Evolutionary conservation across 2,797 vertebrate genomes (phyloP).

Genomic region (Bradypus variegatus): DNA sequence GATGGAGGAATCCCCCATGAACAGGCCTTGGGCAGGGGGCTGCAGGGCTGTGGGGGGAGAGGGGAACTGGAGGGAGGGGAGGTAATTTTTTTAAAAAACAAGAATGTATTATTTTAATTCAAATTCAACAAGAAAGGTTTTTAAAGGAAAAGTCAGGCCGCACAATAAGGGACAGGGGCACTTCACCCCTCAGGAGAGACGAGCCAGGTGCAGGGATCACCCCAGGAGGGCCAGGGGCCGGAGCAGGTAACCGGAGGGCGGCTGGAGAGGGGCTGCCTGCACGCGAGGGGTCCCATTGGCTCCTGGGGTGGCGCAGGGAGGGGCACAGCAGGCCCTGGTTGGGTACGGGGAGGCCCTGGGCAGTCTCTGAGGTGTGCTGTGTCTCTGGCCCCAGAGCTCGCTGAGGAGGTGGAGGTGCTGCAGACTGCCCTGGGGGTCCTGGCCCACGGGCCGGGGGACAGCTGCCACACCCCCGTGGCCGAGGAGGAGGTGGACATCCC

Average conservation of each 20-base stretch:
- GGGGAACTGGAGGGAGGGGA: not conserved
- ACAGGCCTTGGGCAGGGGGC: no score
- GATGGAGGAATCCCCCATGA: no score
- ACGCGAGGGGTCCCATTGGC: no score
- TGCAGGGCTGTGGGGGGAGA: no score
- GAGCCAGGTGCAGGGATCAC: not conserved
- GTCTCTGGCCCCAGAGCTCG: constrained; percentile 74
- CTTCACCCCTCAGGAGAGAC: not conserved
- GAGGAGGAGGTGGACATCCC: constrained; percentile 81
- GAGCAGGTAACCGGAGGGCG: not conserved
- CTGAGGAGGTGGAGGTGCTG: constrained; percentile 79
- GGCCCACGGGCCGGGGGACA: constrained; percentile 56
- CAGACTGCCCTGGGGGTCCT: constrained; percentile 62
- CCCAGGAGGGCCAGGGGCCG: no score
- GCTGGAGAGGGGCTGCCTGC: no score
- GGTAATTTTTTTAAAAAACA: not conserved
- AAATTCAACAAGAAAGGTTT: not conserved
- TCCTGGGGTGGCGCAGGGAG: no score
- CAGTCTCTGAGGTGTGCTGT: not conserved
- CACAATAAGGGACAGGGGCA: not conserved
- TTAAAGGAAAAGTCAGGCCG: not conserved
- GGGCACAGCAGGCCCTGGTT: no score
- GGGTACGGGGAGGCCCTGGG: not conserved
- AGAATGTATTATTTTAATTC: not conserved
- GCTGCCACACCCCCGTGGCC: constrained; percentile 38